phyloP scores from a whole-genome alignment of 2,113 vertebrate species.

The Podarcis raffonei region DNA sequence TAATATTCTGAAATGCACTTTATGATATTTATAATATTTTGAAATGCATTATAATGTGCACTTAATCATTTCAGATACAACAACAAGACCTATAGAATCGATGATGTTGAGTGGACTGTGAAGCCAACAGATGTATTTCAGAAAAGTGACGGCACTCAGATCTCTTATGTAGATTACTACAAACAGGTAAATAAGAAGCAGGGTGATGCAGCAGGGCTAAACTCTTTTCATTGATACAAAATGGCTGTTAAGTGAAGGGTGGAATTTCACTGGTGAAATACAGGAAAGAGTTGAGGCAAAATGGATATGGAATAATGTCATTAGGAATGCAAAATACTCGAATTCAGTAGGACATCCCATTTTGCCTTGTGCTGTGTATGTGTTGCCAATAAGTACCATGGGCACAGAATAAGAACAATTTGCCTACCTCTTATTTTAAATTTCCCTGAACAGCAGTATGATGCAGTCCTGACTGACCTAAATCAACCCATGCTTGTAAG shows the following conservation, averaged over 20 bases:
- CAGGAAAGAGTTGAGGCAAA: not conserved
- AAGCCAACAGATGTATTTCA: slow-evolving; percentile 66
- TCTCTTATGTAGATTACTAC: slow-evolving; percentile 74
- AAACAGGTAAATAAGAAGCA: slow-evolving; percentile 59
- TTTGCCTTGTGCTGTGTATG: not conserved
- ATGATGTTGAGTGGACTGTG: slow-evolving; percentile 73
- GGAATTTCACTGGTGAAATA: not conserved
- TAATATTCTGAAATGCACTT: not conserved
- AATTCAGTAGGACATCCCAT: not conserved
- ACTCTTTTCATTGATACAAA: not conserved
- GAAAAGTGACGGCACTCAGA: slow-evolving; percentile 62
- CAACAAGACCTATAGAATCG: slow-evolving; percentile 73
- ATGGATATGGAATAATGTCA: not conserved
- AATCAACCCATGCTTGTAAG: slow-evolving; percentile 75
- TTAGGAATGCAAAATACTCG: not conserved
- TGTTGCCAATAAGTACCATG: not conserved
- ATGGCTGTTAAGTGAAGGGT: not conserved
- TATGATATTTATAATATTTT: not conserved
- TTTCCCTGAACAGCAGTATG: slow-evolving; percentile 67
- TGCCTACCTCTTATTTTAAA: not conserved
- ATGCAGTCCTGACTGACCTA: slow-evolving; percentile 64
- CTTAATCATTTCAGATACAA: slow-evolving; percentile 66
- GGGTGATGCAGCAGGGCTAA: not conserved
- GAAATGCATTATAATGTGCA: not conserved
- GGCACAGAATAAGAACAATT: not conserved